Conservation (phyloP, 2,888 invertebrate species). For the Agonopterix heracliana region DNA sequence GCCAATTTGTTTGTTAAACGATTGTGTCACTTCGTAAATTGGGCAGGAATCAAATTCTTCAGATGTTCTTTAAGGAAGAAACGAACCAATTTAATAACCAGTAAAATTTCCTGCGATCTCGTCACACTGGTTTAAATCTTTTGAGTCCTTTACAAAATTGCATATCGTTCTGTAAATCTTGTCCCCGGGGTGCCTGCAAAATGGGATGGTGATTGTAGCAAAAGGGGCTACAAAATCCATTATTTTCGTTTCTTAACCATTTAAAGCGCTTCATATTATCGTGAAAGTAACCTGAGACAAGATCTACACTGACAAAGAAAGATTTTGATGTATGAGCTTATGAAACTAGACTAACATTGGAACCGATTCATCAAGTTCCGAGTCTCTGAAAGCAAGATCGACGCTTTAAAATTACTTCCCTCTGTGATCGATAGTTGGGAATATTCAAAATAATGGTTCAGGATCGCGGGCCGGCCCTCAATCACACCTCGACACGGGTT, state of each 20-base stretch:
- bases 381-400: conserved; percentile 29
- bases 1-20: conserved; percentile 43
- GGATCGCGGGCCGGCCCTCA: conserved; percentile 37
- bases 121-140: not conserved
- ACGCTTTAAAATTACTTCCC: conserved; percentile 37
- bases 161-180: not conserved
- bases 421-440: conserved; percentile 60
- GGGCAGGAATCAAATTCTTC: conserved; percentile 5
- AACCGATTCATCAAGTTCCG: conserved; percentile 33
- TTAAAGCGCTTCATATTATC: conserved; percentile 5
- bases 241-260: conserved; percentile 14
- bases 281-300: conserved; percentile 14
- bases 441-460: conserved; percentile 62
- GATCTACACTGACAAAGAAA: conserved; percentile 37
- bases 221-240: conserved; percentile 2
- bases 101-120: not conserved
- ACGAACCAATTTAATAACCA: not conserved
- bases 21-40: conserved; percentile 13
- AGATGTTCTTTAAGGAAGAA: conserved; percentile 2
- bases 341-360: conserved; percentile 25
- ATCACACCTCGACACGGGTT: conserved; percentile 50
- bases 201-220: not conserved
- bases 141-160: not conserved
- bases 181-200: not conserved
- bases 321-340: conserved; percentile 32